Evolutionary conservation across 2,888 invertebrate species (phyloP), one percentile per base, ranked within the genome.

Genomic region (Dryocosmus kuriphilus): DNA sequence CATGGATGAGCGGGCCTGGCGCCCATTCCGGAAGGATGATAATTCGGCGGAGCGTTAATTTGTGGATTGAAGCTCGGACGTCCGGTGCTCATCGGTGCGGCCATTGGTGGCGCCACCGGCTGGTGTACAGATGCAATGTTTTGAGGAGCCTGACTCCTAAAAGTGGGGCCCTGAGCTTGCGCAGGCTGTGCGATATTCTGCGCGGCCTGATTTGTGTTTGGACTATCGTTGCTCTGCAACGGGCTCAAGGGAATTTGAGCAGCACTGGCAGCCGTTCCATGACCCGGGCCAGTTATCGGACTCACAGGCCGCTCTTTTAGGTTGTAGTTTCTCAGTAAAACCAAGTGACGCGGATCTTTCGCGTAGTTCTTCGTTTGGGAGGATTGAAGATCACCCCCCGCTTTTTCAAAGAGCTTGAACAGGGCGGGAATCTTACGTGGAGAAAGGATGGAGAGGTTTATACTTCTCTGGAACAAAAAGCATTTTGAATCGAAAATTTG

Each of bases 351-450:
- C 0, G 96, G 95, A 91, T 97, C 98, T 92, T 97, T 97, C 0
- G 98, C 97, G 90, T 97, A 98, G 91, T 98, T 98, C 90, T 98
- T 96, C 19, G 95, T 96, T 85, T 96, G 95, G 0, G 96, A 95
- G 0, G 95, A 93, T 73, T 94, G 94, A 75, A 97, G 92, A 91
- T 98, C 98, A 0, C 97, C 97, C 11, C 97, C 97, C 2, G 97
- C 96, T 90, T 96, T 97, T 90, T 98, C 98, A 92, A 96, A 98
- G 8, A 98, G 92, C 88, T 97, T 96, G 85, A 96, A 96, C 2
- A 98, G 92, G 0, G 96, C 95, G 0, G 98, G 96, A 84, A 98
- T 95, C 90, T 98, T 97, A 71, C 98, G 93, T 0, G 98, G 98
- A 0, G 97, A 96, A 76, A 98, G 94, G 51, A 98, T 95, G 0